phyloP scores from a whole-genome alignment of 1,140 invertebrate species.

The Caerostris extrusa region DNA sequence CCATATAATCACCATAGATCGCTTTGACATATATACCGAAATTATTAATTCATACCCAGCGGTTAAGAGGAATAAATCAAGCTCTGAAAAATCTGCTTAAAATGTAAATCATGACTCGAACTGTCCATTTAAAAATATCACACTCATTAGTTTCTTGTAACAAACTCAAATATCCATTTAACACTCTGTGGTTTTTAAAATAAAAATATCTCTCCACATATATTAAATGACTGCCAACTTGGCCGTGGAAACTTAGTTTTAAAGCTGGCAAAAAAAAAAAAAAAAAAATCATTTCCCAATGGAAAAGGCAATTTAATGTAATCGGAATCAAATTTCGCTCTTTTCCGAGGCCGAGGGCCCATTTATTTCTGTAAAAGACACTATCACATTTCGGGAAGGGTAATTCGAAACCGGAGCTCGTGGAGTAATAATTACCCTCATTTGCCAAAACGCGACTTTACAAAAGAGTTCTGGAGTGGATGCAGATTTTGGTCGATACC shows the following conservation, averaged over 20 bases:
- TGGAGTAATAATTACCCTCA: conserved; percentile 68
- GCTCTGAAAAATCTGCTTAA: conserved; percentile 18
- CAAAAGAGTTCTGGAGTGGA: conserved; percentile 66
- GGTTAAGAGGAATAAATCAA: not conserved
- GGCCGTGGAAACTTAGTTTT: not conserved
- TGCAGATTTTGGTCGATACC: conserved; percentile 40
- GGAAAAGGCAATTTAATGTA: conserved; percentile 57
- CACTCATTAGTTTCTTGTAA: conserved; percentile 38
- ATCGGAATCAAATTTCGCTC: conserved; percentile 67
- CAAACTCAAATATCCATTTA: conserved; percentile 44
- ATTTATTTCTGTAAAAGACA: conserved; percentile 59
- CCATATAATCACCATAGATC: not conserved
- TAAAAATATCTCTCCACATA: not conserved
- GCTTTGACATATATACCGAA: not conserved
- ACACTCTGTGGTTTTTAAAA: not conserved
- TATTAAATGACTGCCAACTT: not conserved
- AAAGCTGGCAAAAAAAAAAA: not conserved
- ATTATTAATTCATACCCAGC: not conserved
- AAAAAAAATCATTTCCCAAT: conserved; percentile 48
- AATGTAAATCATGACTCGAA: conserved; percentile 21
- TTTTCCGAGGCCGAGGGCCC: not conserved
- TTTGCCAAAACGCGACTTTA: conserved; percentile 60
- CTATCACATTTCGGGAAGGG: conserved; percentile 57
- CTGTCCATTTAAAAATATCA: conserved; percentile 31
- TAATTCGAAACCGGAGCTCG: conserved; percentile 34